Percentiles rank a stretch among this genome's conserved stretches.
Conservation (phyloP, 2,113 vertebrate species). For the Gallinago jamesoni region DNA sequence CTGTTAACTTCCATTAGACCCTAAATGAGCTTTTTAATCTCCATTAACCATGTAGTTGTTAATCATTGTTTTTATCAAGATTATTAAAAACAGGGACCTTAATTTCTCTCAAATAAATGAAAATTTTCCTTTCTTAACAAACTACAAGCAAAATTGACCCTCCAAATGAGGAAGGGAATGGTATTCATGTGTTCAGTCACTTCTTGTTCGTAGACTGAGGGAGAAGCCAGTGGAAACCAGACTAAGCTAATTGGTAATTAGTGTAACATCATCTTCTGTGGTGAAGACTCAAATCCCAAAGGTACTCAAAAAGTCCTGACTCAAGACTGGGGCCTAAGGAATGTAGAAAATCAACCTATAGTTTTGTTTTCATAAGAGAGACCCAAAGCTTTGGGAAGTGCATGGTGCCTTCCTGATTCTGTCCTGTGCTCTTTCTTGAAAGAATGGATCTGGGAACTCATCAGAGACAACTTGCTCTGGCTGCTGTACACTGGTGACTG, state of each 20-base stretch:
- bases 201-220: not conserved
- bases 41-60: slow-evolving; percentile 66
- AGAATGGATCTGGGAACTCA: not conserved
- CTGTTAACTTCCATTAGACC: slow-evolving; percentile 69
- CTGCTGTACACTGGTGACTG: not conserved
- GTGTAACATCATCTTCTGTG: not conserved
- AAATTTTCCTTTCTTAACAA: slow-evolving; percentile 27
- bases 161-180: not conserved
- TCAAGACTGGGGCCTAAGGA: not conserved
- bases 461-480: not conserved
- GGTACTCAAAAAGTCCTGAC: not conserved
- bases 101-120: slow-evolving; percentile 56
- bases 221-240: not conserved
- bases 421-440: not conserved
- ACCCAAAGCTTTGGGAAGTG: not conserved
- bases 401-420: not conserved
- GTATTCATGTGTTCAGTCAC: not conserved
- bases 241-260: not conserved
- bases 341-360: not conserved
- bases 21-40: slow-evolving; percentile 63
- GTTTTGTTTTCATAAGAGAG: not conserved
- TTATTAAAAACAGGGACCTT: slow-evolving; percentile 42
- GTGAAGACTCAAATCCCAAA: not conserved
- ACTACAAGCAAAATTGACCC: slow-evolving; percentile 1
- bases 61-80: slow-evolving; percentile 70